Evolutionary conservation across 1,140 invertebrate genomes (phyloP), one percentile per base, ranked within the genome.

Genomic region (Brachionus sp.): DNA sequence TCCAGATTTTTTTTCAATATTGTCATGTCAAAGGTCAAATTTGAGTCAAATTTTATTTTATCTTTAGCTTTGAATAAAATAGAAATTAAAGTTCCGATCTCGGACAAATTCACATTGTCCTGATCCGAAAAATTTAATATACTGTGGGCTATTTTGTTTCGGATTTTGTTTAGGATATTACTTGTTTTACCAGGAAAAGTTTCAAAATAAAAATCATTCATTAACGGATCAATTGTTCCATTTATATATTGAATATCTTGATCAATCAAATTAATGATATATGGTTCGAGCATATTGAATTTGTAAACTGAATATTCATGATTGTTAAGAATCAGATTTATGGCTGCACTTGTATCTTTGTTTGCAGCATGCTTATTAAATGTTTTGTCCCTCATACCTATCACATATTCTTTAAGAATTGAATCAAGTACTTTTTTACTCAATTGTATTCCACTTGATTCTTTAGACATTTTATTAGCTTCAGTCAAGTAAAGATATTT

Each of bases 271-370:
- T 50, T 75, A 33, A 25, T 35, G 7, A 75, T 75, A 29, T 46
- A 29, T 1, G 70, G 70, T 16, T 46, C 19, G 10, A 75, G 39
- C 70, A 75, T 75, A 9, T 75, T 75, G 33, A 75, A 75, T 50
- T 75, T 75, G 44, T 75, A 75, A 9, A 75, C 70, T 9, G 70
- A 75, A 46, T 75, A 75, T 46, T 75, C 70, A 12, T 75, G 70
- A 33, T 75, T 75, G 23, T 23, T 46, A 13, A 75, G 39, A 2
- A 75, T 75, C 1, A 75, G 39, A 75, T 0, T 12, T 9, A 75
- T 75, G 10, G 70, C 70, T 10, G 39, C 39, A 9, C 70, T 75
- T 12, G 33, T 10, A 25, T 75, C 70, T 25, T n/a, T 44, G 16
- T 44, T 75, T 23, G 70, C 44, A 5, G 16, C 6, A 10, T 10